Evolutionary conservation across 2,113 vertebrate species (phyloP), one percentile per base, ranked within the genome.

Genomic region (Cyanoramphus novaezelandiae): DNA sequence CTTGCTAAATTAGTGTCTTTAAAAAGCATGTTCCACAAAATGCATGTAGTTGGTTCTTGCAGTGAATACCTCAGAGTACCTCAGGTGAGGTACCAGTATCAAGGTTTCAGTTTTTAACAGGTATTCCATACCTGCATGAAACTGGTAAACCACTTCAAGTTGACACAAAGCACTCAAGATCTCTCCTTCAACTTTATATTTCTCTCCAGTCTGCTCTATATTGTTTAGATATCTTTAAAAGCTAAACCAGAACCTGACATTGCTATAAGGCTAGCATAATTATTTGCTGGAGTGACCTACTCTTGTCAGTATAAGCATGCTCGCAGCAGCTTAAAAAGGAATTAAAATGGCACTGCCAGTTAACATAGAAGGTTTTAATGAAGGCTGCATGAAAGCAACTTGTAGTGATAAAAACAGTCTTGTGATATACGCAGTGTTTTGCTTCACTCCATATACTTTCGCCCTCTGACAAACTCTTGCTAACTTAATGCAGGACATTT

Each of bases 191-290:
- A 33, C 6, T n/a, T 24, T 63, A 37, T 16, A 10, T 46, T 11
- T 53, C 29, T 88, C 39, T 3, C 11, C 11, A 2, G 19, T 23
- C 29, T 79, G 33, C 13, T 80, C 52, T 28, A 13, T 3, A 2
- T 21, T 16, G 35, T n/a, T 70, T 49, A 67, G 7, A 8, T 16
- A 1, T 17, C 35, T 49, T 43, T 44, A 20, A 27, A 72, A 80
- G 33, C 17, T 64, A 63, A 79, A 52, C 0, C 6, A 29, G 28
- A 57, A 57, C 7, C 7, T 2, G 2, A 4, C 25, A 5, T 2
- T 46, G 19, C 19, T 33, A 4, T 55, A 74, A 70, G 28, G 4
- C 14, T 21, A 37, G 13, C 17, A 47, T 18, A 53, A 23, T 29
- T 24, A 72, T 6, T 64, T 19, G 7, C 37, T 46, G 18, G 18